phyloP scores from a whole-genome alignment of 35 echinoderm and acorn worm genomes.

The Heliocidaris tuberculata region DNA sequence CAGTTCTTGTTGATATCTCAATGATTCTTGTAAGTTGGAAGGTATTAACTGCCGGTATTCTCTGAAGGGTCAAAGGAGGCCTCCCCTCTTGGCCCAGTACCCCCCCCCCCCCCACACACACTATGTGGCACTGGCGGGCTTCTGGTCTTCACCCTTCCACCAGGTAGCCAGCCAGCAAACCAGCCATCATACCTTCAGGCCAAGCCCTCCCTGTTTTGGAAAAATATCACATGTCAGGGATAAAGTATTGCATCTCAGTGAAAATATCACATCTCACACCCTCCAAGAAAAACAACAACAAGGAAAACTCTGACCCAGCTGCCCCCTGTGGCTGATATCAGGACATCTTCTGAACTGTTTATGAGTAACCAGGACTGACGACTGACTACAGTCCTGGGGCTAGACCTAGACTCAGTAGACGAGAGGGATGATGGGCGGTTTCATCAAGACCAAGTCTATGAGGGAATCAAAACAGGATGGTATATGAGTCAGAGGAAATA shows the following conservation, averaged over 20 bases:
- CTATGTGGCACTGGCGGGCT: neutral
- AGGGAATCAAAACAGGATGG: neutral
- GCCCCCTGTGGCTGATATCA: slow-evolving; percentile 5
- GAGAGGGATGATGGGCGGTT: neutral
- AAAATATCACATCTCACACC: neutral
- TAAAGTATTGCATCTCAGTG: neutral
- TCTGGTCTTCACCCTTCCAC: neutral
- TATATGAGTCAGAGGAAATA: neutral
- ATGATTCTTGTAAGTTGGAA: neutral
- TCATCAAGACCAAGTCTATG: neutral
- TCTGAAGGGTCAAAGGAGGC: neutral
- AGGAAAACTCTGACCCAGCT: neutral
- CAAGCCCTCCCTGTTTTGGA: neutral
- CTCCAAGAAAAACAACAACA: neutral
- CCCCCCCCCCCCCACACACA: neutral
- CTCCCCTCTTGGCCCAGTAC: no score
- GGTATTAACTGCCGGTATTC: neutral
- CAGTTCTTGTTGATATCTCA: no score
- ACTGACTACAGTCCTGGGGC: neutral
- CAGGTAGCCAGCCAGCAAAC: neutral
- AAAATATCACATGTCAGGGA: neutral
- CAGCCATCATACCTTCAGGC: neutral
- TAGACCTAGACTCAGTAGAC: neutral
- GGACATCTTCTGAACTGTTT: neutral
- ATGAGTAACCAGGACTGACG: neutral